Conservation (phyloP, 1,140 invertebrate genomes). For the Trinorchestia longiramus region DNA sequence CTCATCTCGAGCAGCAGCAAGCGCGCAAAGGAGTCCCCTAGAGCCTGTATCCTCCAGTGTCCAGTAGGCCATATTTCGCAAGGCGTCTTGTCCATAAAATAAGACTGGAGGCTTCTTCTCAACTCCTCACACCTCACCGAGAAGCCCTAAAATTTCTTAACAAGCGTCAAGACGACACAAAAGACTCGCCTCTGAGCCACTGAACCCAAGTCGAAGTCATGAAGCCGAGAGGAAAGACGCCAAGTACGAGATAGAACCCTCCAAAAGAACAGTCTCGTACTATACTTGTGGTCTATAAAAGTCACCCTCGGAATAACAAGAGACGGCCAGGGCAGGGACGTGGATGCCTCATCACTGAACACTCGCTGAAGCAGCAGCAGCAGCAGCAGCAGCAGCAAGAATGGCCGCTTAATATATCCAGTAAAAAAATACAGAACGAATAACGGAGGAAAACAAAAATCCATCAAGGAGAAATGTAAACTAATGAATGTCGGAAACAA, state of each 20-base stretch:
- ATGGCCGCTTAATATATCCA: not conserved
- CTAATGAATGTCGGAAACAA: too few species aligned
- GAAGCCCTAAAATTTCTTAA: constrained; percentile 51
- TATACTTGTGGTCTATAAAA: constrained; percentile 42
- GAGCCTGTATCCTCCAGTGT: not conserved
- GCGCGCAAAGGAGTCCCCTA: not conserved
- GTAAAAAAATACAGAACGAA: not conserved
- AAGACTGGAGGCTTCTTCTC: not conserved
- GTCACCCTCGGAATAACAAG: constrained; percentile 29
- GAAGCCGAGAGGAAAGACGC: constrained; percentile 1
- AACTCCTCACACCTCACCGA: not conserved
- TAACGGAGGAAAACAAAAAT: not conserved
- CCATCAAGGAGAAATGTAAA: not conserved
- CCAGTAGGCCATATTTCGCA: constrained; percentile 30
- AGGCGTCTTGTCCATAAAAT: constrained; percentile 4
- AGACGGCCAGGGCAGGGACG: not conserved
- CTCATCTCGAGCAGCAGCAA: not conserved
- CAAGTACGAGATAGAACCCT: not conserved
- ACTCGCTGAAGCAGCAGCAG: not conserved
- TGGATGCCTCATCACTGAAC: not conserved
- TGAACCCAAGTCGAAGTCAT: constrained; percentile 33
- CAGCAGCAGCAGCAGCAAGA: not conserved
- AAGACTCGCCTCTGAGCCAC: constrained; percentile 32
- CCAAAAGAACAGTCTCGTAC: not conserved
- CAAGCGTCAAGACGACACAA: constrained; percentile 16